These are phyloP conservation scores for Hyaena hyaena DNA, from an alignment of 2,113 vertebrate species.

Conservation along the genomic window DNA sequence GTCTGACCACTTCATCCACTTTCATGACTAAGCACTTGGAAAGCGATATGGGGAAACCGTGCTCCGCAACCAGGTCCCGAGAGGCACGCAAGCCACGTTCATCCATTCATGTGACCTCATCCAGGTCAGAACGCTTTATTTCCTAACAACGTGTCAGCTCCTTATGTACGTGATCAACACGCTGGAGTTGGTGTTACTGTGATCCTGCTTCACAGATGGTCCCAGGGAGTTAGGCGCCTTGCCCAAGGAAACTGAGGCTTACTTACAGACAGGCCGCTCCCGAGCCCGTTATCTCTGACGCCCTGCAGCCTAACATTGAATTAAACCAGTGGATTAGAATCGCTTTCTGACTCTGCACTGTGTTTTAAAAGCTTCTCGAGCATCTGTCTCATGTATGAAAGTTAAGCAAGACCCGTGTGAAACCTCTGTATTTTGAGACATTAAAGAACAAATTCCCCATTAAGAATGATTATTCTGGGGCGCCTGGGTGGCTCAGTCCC, in stretches of 20 bases:
- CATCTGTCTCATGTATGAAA: background rate
- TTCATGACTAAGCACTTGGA: background rate
- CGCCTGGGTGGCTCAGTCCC: too few relatives aligned
- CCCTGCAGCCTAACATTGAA: background rate
- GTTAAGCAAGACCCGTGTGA: background rate
- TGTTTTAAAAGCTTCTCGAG: background rate
- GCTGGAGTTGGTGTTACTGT: background rate
- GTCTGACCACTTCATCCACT: background rate
- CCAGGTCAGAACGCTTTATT: background rate
- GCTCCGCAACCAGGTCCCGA: background rate
- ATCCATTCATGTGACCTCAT: fast-evolving
- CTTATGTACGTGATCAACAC: background rate
- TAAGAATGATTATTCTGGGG: background rate
- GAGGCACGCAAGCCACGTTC: fast-evolving
- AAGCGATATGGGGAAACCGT: background rate
- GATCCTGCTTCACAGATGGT: background rate
- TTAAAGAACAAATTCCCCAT: background rate
- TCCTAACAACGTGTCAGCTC: background rate
- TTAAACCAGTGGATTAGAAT: background rate
- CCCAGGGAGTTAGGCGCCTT: background rate
- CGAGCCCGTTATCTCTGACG: background rate
- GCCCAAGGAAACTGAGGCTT: background rate
- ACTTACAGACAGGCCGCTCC: background rate
- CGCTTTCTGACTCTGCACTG: background rate
- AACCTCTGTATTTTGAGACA: background rate